Percentiles rank a stretch among this genome's conserved stretches.
These are phyloP conservation scores for Dynastes grantii DNA, from an alignment of 2,888 invertebrate genomes.

Conservation along the genomic window DNA sequence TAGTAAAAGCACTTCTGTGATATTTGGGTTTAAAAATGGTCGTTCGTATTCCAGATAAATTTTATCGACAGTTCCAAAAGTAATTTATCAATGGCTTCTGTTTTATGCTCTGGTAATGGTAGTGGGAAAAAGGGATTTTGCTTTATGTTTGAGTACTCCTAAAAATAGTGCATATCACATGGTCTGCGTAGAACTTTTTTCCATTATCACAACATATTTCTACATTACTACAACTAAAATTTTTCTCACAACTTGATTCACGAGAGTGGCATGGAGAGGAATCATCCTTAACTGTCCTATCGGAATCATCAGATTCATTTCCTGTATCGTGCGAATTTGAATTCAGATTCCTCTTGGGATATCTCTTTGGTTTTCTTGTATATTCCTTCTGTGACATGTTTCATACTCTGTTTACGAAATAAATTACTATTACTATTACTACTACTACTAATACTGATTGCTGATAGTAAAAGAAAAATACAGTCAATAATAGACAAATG, in stretches of 20 bases:
- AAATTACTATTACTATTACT: no score
- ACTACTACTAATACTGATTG: no score
- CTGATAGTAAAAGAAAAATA: no score
- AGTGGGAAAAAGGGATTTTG: conserved; percentile 85
- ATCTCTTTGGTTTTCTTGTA: no score
- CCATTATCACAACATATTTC: conserved; percentile 90
- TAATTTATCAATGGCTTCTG: conserved; percentile 87
- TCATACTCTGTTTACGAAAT: no score
- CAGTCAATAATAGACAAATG: no score
- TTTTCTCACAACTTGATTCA: conserved; percentile 66
- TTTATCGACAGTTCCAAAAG: conserved; percentile 94
- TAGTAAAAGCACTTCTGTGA: conserved; percentile 89
- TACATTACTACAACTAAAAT: conserved; percentile 68
- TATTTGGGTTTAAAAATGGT: conserved; percentile 89
- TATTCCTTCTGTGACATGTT: no score
- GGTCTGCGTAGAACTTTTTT: conserved; percentile 83
- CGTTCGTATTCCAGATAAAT: conserved; percentile 93
- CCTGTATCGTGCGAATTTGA: conserved; percentile 72
- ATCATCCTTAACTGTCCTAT: conserved; percentile 81
- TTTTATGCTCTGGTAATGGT: conserved; percentile 85
- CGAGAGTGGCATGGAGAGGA: conserved; percentile 66
- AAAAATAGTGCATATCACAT: conserved; percentile 92
- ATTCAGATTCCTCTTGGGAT: conserved; percentile 73
- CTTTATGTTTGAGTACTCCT: conserved; percentile 87
- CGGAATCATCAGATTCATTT: conserved; percentile 83